These are phyloP conservation scores for Ornithorhynchus anatinus DNA, from an alignment of 2,113 vertebrate genomes.

Conservation along the genomic window DNA sequence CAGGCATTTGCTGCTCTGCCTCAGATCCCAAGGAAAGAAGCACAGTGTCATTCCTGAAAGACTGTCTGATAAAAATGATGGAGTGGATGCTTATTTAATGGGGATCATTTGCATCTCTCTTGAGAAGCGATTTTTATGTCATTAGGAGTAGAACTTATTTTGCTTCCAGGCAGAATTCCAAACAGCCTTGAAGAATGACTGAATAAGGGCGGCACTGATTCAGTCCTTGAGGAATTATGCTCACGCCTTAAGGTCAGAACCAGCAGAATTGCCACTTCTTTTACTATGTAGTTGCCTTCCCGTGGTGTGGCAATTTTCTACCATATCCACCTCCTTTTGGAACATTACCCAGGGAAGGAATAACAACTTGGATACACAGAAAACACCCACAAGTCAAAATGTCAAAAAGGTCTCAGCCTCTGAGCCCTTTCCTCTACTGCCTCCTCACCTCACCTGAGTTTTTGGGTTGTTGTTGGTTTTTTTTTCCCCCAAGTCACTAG, in stretches of 20 bases:
- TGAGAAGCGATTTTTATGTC: neutral
- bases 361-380: neutral
- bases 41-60: neutral
- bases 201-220: neutral
- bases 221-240: neutral
- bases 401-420: too few relatives aligned
- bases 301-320: neutral
- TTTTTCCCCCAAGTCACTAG: too few relatives aligned
- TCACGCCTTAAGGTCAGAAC: neutral
- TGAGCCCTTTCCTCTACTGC: too few relatives aligned
- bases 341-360: neutral
- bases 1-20: neutral
- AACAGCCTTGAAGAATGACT: neutral
- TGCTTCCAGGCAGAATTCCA: neutral
- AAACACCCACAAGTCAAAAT: too few relatives aligned
- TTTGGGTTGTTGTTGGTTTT: too few relatives aligned
- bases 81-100: neutral
- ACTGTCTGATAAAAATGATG: neutral
- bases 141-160: neutral
- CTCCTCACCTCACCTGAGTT: too few relatives aligned
- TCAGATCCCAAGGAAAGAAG: neutral
- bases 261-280: neutral
- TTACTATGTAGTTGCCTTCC: neutral
- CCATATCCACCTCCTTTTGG: neutral
- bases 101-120: neutral